Conservation (phyloP, 2,888 invertebrate genomes). For the Scaptomyza parva region DNA sequence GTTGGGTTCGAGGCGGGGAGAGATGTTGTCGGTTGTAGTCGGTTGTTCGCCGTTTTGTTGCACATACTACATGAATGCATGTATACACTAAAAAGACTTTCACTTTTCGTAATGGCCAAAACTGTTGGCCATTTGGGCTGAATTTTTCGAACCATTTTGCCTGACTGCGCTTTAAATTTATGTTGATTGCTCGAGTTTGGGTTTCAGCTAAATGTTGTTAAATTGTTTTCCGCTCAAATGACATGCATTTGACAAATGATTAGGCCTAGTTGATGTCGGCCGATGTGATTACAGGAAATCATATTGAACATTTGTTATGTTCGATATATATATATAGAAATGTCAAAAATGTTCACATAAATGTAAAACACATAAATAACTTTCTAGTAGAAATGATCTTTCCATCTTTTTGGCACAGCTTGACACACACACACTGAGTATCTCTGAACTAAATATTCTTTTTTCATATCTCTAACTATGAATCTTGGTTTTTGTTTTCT, state of each 20-base stretch:
- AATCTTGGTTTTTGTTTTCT: slow-evolving; percentile 1
- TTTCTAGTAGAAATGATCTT: background rate
- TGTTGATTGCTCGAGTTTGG: slow-evolving; percentile 73
- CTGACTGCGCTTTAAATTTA: slow-evolving; percentile 75
- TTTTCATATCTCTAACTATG: background rate
- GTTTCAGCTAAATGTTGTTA: slow-evolving; percentile 72
- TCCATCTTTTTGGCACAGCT: background rate
- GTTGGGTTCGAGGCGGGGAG: background rate
- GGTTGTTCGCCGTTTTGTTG: slow-evolving; percentile 38
- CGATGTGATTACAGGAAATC: background rate
- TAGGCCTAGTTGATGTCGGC: slow-evolving; percentile 40
- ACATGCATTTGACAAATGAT: slow-evolving; percentile 80
- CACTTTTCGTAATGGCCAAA: slow-evolving; percentile 71
- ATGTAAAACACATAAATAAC: background rate
- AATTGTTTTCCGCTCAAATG: slow-evolving; percentile 77
- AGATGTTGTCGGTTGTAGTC: slow-evolving; percentile 2
- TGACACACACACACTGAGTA: background rate
- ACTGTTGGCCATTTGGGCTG: slow-evolving; percentile 74
- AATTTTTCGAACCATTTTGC: slow-evolving; percentile 43
- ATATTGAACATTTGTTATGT: background rate
- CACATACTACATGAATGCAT: slow-evolving; percentile 64
- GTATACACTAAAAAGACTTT: slow-evolving; percentile 72
- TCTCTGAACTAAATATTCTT: background rate
- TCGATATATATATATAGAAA: too few relatives aligned
- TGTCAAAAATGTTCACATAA: too few relatives aligned